Conservation (phyloP, 2,113 vertebrate genomes). For the Anser brachyrhynchus region DNA sequence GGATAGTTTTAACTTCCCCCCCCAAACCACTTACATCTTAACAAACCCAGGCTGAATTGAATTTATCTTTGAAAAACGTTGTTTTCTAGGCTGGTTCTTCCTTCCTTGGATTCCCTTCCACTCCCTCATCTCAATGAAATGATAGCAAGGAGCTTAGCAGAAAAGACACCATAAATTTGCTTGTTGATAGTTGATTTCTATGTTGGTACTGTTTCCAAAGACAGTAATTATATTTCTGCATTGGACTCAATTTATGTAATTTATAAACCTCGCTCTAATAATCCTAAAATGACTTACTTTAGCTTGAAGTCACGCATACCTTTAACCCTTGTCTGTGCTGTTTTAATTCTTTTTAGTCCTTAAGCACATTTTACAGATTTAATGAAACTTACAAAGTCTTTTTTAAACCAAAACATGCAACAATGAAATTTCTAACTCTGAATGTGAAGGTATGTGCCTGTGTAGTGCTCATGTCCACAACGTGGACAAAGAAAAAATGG, state of each 20-base stretch:
- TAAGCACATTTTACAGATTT: not conserved
- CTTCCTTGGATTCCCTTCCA: not conserved
- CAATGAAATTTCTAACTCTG: not conserved
- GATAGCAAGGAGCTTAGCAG: not conserved
- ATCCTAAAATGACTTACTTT: not conserved
- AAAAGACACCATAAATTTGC: not conserved
- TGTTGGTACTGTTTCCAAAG: not conserved
- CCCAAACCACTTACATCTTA: not conserved
- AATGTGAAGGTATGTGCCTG: not conserved
- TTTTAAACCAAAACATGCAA: not conserved
- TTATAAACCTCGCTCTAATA: not conserved
- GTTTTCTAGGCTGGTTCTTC: not conserved
- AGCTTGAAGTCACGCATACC: not conserved
- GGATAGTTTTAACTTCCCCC: slow-evolving; percentile 17
- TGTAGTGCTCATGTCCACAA: not conserved
- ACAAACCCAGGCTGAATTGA: not conserved
- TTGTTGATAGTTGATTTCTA: not conserved
- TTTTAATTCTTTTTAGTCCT: not conserved
- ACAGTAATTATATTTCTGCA: not conserved
- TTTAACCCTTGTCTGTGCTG: not conserved
- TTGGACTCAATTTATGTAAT: not conserved
- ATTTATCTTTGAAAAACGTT: not conserved
- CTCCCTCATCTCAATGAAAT: not conserved
- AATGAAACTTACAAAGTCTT: not conserved
- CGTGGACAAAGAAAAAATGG: not conserved